Evolutionary conservation across 2,888 invertebrate species (phyloP).

Genomic region (Archips crataeganus): DNA sequence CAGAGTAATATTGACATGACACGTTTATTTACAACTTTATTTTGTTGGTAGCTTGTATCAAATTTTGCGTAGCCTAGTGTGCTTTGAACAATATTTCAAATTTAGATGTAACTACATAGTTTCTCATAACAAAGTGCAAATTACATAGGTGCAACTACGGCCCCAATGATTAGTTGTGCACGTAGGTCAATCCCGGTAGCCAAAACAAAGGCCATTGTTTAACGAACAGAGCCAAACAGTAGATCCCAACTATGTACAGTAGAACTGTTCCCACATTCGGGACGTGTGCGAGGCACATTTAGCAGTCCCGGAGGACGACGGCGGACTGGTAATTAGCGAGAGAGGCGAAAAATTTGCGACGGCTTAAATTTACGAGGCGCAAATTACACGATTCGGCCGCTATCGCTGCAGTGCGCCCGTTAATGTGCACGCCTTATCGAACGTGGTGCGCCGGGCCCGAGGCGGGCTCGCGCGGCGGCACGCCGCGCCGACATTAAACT

Average conservation of each 20-base stretch:
- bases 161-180: conserved; percentile 65
- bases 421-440: conserved; percentile 84
- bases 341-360: conserved; percentile 85
- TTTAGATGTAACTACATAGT: neutral
- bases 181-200: conserved; percentile 70
- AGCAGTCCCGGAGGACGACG: conserved; percentile 80
- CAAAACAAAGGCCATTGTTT: conserved; percentile 82
- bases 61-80: neutral
- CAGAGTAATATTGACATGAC: neutral
- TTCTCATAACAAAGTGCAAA: conserved; percentile 17
- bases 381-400: conserved; percentile 83
- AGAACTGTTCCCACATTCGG: conserved; percentile 78
- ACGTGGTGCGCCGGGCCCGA: conserved; percentile 59
- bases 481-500: conserved; percentile 64
- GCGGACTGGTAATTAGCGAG: conserved; percentile 83
- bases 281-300: conserved; percentile 81
- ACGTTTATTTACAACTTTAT: neutral
- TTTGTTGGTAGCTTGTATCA: neutral
- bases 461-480: conserved; percentile 47
- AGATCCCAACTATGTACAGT: conserved; percentile 61
- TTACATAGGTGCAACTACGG: conserved; percentile 52
- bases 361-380: conserved; percentile 85
- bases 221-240: conserved; percentile 66
- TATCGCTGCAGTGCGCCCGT: conserved; percentile 79
- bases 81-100: neutral